Evolutionary conservation across 2,888 invertebrate species (phyloP), one percentile per base, ranked within the genome.

Genomic region (Steinernema hermaphroditum): DNA sequence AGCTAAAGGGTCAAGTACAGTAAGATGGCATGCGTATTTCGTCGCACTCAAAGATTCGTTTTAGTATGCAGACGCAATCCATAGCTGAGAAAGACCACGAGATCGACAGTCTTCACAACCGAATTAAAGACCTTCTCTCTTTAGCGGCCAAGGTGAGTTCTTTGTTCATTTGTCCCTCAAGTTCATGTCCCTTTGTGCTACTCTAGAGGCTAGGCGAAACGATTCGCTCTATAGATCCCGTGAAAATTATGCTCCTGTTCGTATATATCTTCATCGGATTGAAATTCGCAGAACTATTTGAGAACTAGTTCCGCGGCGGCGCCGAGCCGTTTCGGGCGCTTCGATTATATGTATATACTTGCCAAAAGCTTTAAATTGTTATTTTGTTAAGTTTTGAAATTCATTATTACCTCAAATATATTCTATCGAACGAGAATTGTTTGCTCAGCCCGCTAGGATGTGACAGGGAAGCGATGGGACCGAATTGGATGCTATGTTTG

Each of bases 1-100:
- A 81, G 62, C 74, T 77, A 46, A 81, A 79, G 72, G 75, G 74
- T 43, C 71, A 78, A 19, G 76, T 76, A 0, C 79, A 81, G 80
- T 80, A 50, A 75, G 78, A 73, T 12, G 14, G 43, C 69, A 41
- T 46, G 54, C n/a, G n/a, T n/a, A n/a, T n/a, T n/a, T n/a, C n/a
- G n/a, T n/a, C n/a, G n/a, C n/a, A n/a, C n/a, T n/a, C n/a, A n/a
- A n/a, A n/a, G n/a, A n/a, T n/a, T n/a, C n/a, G 2, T 46, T 50
- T 50, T 22, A 16, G 24, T 19, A 62, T 62, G 62, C 62, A 62
- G 12, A 37, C 37, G 0, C 70, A 50, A 14, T 49, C 49, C 0
- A 70, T 70, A 19, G 50, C 50, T 9, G 79, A 77, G 22, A 72
- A 77, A 54, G 78, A 79, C 54, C 44, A 71, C 24, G 80, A 80